Base-by-base conservation (phyloP, 1,140 invertebrate genomes). In the Formica exsecta region DNA sequence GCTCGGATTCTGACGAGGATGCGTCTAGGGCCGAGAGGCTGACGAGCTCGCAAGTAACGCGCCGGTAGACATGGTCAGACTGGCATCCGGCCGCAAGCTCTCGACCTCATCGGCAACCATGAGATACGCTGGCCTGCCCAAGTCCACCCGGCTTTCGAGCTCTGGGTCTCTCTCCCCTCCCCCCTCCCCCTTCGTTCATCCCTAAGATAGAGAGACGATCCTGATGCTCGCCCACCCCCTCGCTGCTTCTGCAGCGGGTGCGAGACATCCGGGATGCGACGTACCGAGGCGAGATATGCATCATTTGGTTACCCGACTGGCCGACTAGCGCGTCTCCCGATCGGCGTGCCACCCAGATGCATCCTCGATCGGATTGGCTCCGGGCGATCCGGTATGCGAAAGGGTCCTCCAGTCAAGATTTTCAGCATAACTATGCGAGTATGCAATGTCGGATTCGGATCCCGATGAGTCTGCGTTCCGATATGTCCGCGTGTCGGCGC, bases 81-180 rank as follows among this genome's bases (percentile, higher is more conserved):
- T 94, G 94, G 94, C 91, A 94, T 94, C 89, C 89, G 87, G 92
- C 94, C 94, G 91, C 94, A 94, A 94, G 88, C 94, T 94, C 94
- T 93, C 93, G 92, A 93, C 93, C 93, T 94, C 94, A 94, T 94
- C 91, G 92, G 48, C 93, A 90, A 93, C 92, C 91, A 93, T 94
- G 48, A 51, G 48, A 93, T 93, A 75, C 85, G 83, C 77, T 70
- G 54, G 70, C 81, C 83, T 88, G 62, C 86, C 90, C 90, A 66
- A 86, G 86, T 64, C 79, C 86, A 44, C 76, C 32, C 77, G 76
- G 66, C 86, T 75, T 59, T 74, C 71, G n/a, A 61, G 71, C 51
- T 22, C 51, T 22, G 41, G 4, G 22, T 25, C 25, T 57, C 84
- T 36, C 54, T 16, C 48, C 11, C 38, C 57, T n/a, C 22, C 22